Conservation (phyloP, 2,888 invertebrate species). For the Panorpa germanica region DNA sequence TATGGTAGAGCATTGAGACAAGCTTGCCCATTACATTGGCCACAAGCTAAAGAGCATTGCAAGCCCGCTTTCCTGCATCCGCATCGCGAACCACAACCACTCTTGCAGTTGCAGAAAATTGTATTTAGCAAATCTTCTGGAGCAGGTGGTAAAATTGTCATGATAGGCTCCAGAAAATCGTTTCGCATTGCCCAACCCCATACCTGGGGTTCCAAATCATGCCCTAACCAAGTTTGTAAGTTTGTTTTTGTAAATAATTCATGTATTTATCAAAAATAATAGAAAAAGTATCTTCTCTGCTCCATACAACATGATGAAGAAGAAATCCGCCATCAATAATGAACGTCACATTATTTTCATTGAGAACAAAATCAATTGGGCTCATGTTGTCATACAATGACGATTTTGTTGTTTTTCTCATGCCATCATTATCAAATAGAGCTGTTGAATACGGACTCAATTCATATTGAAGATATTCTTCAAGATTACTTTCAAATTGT, state of each 20-base stretch:
- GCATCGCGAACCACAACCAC: too few relatives aligned
- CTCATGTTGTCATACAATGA: slow-evolving; percentile 8
- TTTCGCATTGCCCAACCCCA: too few relatives aligned
- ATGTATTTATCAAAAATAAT: slow-evolving; percentile 15
- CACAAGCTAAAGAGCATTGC: too few relatives aligned
- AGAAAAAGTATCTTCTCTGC: slow-evolving; percentile 12
- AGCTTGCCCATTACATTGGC: too few relatives aligned
- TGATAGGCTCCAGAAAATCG: too few relatives aligned
- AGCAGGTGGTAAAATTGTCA: too few relatives aligned
- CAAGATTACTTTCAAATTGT: slow-evolving; percentile 12
- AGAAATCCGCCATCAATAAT: slow-evolving; percentile 13
- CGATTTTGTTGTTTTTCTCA: slow-evolving; percentile 12
- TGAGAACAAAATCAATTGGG: background rate
- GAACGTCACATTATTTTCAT: slow-evolving; percentile 8
- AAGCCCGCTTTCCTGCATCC: too few relatives aligned
- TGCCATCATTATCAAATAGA: slow-evolving; percentile 13
- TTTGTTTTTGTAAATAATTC: slow-evolving; percentile 14
- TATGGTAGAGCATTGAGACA: too few relatives aligned
- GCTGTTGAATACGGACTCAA: slow-evolving; percentile 12
- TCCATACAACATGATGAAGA: slow-evolving; percentile 13
- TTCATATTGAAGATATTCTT: slow-evolving; percentile 12
- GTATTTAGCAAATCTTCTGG: too few relatives aligned
- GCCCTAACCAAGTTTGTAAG: too few relatives aligned
- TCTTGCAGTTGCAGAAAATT: too few relatives aligned
- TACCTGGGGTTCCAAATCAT: too few relatives aligned